A percentile compares a stretch with the other conserved stretches of the same genome.
These are phyloP conservation scores for Sebastolobus altivelis DNA, from an alignment of 2,797 vertebrate genomes.

Conservation along the genomic window DNA sequence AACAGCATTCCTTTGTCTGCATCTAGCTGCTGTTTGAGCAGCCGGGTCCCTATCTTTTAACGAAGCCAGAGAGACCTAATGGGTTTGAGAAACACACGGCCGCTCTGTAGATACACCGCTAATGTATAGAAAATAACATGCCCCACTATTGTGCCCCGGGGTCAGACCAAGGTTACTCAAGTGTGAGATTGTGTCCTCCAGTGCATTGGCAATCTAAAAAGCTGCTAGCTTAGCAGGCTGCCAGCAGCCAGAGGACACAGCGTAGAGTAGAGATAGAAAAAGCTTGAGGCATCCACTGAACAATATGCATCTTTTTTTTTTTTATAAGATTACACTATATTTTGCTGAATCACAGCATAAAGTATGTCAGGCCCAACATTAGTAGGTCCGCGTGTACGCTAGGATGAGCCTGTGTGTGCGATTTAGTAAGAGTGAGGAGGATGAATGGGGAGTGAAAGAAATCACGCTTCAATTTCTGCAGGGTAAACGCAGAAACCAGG, in stretches of 20 bases:
- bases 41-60: conserved; percentile 33
- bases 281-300: conserved; percentile 50
- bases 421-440: conserved; percentile 29
- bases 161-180: conserved; percentile 72
- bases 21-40: conserved; percentile 16
- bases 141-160: conserved; percentile 48
- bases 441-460: conserved; percentile 62
- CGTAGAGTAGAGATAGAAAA: conserved; percentile 28
- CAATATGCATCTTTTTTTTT: conserved; percentile 35
- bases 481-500: conserved; percentile 73
- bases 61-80: conserved; percentile 46
- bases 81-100: conserved; percentile 47
- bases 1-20: conserved; percentile 46
- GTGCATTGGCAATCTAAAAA: conserved; percentile 71
- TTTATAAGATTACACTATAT: conserved; percentile 21
- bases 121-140: conserved; percentile 76
- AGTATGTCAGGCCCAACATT: conserved; percentile 23
- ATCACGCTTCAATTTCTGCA: conserved; percentile 56
- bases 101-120: conserved; percentile 58
- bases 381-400: background rate
- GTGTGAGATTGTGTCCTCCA: conserved; percentile 77
- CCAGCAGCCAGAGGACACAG: conserved; percentile 39
- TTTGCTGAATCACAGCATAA: conserved; percentile 64
- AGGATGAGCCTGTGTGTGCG: conserved; percentile 25
- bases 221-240: conserved; percentile 63